phyloP scores from a whole-genome alignment of 2,797 vertebrate species.

The Agapornis canus region DNA sequence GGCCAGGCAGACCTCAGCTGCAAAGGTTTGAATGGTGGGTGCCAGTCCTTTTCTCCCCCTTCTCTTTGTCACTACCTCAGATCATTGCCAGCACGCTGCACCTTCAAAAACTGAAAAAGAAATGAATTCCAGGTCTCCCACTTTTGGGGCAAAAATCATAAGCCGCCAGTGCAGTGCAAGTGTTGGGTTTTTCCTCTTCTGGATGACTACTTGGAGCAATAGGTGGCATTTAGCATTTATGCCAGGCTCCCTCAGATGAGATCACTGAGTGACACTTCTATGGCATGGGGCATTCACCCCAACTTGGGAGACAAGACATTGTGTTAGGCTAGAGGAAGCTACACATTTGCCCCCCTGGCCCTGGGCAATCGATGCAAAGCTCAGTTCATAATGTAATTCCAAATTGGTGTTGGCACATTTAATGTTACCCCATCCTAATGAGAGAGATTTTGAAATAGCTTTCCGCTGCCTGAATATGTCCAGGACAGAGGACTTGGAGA shows the following conservation, averaged over 20 bases:
- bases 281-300: neutral
- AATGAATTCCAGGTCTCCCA: neutral
- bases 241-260: neutral
- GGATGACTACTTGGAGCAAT: neutral
- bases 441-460: neutral
- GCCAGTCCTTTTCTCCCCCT: neutral
- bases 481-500: neutral
- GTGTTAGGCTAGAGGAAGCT: neutral
- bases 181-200: neutral
- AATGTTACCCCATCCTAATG: neutral
- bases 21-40: accelerated
- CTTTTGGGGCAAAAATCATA: neutral
- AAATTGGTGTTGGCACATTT: neutral
- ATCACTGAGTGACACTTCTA: neutral
- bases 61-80: neutral
- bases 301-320: neutral
- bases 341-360: neutral
- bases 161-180: neutral
- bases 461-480: neutral
- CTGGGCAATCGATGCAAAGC: neutral
- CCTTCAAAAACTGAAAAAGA: neutral
- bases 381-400: neutral
- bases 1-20: neutral
- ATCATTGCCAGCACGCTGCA: neutral
- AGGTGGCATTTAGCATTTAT: neutral